phyloP scores from a whole-genome alignment of 2,888 invertebrate species.

The Hyposoter didymator region DNA sequence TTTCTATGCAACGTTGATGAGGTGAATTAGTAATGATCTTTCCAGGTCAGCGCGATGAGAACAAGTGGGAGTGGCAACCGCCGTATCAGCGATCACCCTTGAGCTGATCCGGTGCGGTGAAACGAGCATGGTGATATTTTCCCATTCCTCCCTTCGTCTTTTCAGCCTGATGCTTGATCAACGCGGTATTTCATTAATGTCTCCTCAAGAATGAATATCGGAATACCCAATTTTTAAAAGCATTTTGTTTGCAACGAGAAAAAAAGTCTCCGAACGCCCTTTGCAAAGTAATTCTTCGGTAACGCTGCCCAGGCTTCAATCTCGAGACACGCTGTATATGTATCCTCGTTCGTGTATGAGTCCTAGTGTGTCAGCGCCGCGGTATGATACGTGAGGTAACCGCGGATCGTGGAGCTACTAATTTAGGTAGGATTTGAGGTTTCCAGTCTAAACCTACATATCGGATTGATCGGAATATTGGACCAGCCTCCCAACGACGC shows the following conservation, averaged over 20 bases:
- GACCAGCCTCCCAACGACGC: slow-evolving; percentile 8
- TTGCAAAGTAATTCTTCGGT: neutral
- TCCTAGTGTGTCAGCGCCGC: neutral
- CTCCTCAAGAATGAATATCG: neutral
- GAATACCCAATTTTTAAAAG: too few species aligned
- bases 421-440: slow-evolving; percentile 54
- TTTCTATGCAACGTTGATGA: neutral
- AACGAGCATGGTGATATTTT: neutral
- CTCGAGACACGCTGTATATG: slow-evolving; percentile 19
- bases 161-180: neutral
- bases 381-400: slow-evolving; percentile 41
- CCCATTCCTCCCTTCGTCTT: neutral
- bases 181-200: neutral
- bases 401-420: slow-evolving; percentile 54
- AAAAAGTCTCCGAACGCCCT: too few species aligned
- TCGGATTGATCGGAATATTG: slow-evolving; percentile 43
- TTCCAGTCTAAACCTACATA: slow-evolving; percentile 14
- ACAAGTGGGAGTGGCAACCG: neutral
- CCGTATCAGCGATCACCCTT: neutral
- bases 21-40: slow-evolving; percentile 2
- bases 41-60: neutral
- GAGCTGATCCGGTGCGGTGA: neutral
- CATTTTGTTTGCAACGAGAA: neutral
- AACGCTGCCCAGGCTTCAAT: neutral
- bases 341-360: neutral